Base-by-base conservation (phyloP, 2,888 invertebrate genomes). In the Microctonus brassicae region DNA sequence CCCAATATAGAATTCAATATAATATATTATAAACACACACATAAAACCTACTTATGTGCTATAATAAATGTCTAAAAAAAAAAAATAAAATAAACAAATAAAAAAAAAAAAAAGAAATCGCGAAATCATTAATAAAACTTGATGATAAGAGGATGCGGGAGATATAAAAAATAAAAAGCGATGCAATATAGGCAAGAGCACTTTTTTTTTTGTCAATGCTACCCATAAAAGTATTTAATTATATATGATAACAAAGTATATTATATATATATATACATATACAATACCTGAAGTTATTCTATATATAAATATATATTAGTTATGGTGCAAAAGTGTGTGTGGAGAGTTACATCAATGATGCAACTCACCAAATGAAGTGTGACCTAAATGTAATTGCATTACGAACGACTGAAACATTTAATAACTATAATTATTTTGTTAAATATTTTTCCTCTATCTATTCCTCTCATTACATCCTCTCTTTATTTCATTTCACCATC, bases 351-450 rank as follows among this genome's bases (percentile, higher is more conserved):
- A 60, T n/a, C 47, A 6, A 17, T 65, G 70, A 61, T 71, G 47
- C 64, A 69, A 72, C 24, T 47, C 63, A 68, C 68, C 69, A 64
- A 17, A 68, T 53, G 33, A 55, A 47, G 52, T 61, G 69, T 57
- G 70, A 71, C 67, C 57, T 72, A 72, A 17, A 69, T 58, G 73
- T 74, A 61, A 75, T 74, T 75, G 73, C 73, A 73, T 76, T 76
- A 74, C 76, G 73, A 78, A 75, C 75, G 80, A 82, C 78, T 79
- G 79, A 81, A 78, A 75, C 73, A 78, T 69, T 73, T 53, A 67
- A 75, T 69, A 70, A 69, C 58, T 65, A 68, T 73, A 69, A 73
- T 77, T 75, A 72, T 78, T 76, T 72, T 77, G 75, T 76, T 80
- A 68, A 73, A 79, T 70, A 72, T 72, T 70, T 69, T 68, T 63